phyloP scores from a whole-genome alignment of 2,888 invertebrate species.

The Synergus japonicus region DNA sequence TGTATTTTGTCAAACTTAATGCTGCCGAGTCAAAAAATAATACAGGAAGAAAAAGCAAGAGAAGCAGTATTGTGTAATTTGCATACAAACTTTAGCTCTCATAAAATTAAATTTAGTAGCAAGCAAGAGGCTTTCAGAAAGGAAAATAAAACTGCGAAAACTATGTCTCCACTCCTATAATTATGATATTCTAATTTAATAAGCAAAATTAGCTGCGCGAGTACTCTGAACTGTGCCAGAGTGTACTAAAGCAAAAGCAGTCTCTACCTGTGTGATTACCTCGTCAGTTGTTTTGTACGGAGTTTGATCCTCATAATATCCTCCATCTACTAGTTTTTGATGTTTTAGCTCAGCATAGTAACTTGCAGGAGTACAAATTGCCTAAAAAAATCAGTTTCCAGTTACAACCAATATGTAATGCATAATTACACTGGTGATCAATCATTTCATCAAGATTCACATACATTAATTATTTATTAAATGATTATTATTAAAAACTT shows the following conservation, averaged over 20 bases:
- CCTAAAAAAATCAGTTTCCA: conserved; percentile 76
- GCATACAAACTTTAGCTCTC: no score
- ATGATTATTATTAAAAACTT: conserved; percentile 56
- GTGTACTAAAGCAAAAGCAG: conserved; percentile 58
- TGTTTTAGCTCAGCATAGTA: conserved; percentile 93
- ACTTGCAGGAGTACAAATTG: conserved; percentile 91
- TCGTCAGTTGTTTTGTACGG: conserved; percentile 75
- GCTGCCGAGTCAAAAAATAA: no score
- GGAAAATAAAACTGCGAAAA: no score
- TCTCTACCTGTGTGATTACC: conserved; percentile 73
- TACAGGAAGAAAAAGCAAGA: no score
- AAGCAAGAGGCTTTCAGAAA: no score
- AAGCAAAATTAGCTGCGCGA: conserved; percentile 14
- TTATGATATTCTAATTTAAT: conserved; percentile 1
- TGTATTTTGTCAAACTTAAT: neutral
- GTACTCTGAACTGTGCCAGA: neutral
- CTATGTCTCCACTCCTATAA: neutral
- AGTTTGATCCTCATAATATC: conserved; percentile 86
- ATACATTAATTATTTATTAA: neutral
- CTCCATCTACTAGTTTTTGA: conserved; percentile 88
- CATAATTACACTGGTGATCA: no score
- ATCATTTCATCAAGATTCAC: neutral
- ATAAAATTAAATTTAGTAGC: no score
- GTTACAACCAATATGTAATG: no score
- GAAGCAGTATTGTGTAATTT: no score